Conservation (phyloP, 2,888 invertebrate species). For the Helleia helle region DNA sequence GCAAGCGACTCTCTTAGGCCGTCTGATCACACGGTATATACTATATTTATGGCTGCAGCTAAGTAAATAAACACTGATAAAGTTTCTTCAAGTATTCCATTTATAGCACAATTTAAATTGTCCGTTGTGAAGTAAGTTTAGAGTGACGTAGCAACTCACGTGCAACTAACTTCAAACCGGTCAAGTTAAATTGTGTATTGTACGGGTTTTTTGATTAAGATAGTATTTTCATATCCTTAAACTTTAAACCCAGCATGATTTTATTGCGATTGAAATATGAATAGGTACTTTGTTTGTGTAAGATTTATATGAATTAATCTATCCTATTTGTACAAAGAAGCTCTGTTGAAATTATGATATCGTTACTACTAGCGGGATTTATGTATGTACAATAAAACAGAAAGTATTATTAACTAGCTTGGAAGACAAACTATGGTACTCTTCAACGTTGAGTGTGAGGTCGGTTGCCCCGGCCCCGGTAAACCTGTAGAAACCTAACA, state of each 20-base stretch:
- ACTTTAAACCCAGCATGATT: too few relatives aligned
- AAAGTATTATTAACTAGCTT: not conserved
- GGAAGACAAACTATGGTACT: constrained; percentile 5
- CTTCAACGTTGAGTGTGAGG: too few relatives aligned
- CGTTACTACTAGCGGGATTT: not conserved
- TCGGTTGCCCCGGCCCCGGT: constrained; percentile 40
- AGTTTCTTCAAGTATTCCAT: too few relatives aligned
- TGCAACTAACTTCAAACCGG: too few relatives aligned
- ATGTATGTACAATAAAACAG: constrained; percentile 1
- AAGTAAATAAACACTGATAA: not conserved
- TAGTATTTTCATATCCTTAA: too few relatives aligned
- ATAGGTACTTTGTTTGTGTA: not conserved
- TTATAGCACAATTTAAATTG: too few relatives aligned
- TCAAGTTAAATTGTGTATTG: too few relatives aligned
- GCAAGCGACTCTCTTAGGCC: constrained; percentile 24
- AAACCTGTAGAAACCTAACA: constrained; percentile 71
- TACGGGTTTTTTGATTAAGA: too few relatives aligned
- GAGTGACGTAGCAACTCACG: too few relatives aligned
- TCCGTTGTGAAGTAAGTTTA: too few relatives aligned
- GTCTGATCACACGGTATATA: not conserved
- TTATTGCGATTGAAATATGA: not conserved
- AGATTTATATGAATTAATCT: constrained; percentile 1
- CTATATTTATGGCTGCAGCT: not conserved
- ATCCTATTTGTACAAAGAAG: constrained; percentile 6
- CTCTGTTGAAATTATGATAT: not conserved